Evolutionary conservation across 2,113 vertebrate genomes (phyloP), one percentile per base, ranked within the genome.

Genomic region (Passer domesticus): DNA sequence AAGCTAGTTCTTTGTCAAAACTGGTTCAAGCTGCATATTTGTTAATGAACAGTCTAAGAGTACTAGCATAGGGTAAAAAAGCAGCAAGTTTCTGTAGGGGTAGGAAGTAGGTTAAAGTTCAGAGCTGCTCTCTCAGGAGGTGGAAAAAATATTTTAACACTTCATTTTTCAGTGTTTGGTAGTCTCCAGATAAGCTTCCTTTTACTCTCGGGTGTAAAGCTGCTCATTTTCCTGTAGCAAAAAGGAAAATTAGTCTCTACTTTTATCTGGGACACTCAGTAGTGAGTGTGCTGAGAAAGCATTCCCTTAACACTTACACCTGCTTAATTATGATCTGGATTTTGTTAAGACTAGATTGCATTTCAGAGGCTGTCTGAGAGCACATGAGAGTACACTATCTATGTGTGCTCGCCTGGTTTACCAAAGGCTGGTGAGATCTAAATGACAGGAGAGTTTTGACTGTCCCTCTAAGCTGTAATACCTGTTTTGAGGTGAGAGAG

Each of bases 91-190:
- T 81, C n/a, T 74, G 14, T 27, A 59, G 72, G 63, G 39, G 13
- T 94, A 90, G 90, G 35, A 95, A 83, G 47, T 89, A 81, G 90
- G 88, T 74, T 90, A 77, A 92, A 92, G 95, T 87, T 96, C 90
- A 87, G 44, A 88, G 33, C 3, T 86, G 16, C 15, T 69, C 46
- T 76, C 91, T 79, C 37, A 58, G 30, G 30, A 55, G 43, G 15
- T 18, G 4, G 30, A 24, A 15, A 83, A 64, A 69, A 53, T n/a
- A 39, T 17, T 5, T 44, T 25, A 69, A 7, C n/a, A 14, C 43
- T 62, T 83, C 3, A 31, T 70, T 94, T 92, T 90, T 77, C 33
- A 25, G 9, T 37, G 19, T 60, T 79, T 63, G 19, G 3, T 70
- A 63, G 44, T 23, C 15, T 92, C 30, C 50, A 50, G 2, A 52